Conservation (phyloP, 2,888 invertebrate species). For the Dasysyrphus albostriatus region DNA sequence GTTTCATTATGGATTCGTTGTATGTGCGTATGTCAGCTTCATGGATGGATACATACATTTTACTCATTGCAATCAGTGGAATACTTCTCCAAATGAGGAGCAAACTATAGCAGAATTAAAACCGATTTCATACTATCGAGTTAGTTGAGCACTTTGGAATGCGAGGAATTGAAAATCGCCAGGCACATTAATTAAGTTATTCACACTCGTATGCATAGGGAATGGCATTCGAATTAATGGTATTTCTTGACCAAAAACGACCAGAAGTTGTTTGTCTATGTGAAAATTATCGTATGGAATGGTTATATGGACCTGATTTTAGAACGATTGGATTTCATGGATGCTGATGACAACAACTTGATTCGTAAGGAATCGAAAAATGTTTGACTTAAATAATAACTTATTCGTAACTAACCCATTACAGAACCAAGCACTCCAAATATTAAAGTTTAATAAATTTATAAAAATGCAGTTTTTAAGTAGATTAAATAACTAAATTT, state of each 20-base stretch:
- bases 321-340: neutral
- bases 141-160: constrained; percentile 65
- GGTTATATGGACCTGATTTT: neutral
- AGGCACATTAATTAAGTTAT: constrained; percentile 73
- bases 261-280: neutral
- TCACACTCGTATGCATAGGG: constrained; percentile 66
- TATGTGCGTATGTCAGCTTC: constrained; percentile 37
- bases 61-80: constrained; percentile 58
- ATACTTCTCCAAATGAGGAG: constrained; percentile 63
- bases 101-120: constrained; percentile 61
- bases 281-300: neutral
- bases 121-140: constrained; percentile 72
- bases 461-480: too few relatives aligned
- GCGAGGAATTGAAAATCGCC: constrained; percentile 65
- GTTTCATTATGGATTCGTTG: constrained; percentile 43
- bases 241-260: constrained; percentile 4
- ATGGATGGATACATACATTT: constrained; percentile 43
- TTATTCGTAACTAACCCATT: too few relatives aligned
- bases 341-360: too few relatives aligned
- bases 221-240: constrained; percentile 21
- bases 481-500: too few relatives aligned
- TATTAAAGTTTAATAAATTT: too few relatives aligned
- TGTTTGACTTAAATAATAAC: too few relatives aligned
- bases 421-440: too few relatives aligned
- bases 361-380: too few relatives aligned